phyloP scores from a whole-genome alignment of 2,888 invertebrate genomes.

The Acronicta alni region DNA sequence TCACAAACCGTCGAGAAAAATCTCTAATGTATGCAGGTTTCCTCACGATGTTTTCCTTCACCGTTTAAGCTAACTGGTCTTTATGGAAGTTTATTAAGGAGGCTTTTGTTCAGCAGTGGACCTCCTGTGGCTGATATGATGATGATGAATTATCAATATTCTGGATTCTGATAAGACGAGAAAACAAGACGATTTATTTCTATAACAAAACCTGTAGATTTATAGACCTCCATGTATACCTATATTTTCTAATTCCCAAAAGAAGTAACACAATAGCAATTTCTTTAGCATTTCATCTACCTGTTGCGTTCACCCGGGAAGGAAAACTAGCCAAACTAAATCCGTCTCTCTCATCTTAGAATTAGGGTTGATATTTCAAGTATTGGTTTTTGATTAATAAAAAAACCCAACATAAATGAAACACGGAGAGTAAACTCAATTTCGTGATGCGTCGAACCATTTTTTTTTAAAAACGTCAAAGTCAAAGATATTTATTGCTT shows the following conservation, averaged over 20 bases:
- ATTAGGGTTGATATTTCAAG: slow-evolving; percentile 38
- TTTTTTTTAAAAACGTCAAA: too few relatives aligned
- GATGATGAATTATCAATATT: too few relatives aligned
- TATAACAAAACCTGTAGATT: slow-evolving; percentile 11
- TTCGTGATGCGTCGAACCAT: slow-evolving; percentile 69
- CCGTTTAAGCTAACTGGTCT: too few relatives aligned
- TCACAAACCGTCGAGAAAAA: too few relatives aligned
- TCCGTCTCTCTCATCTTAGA: neutral
- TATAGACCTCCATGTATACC: slow-evolving; percentile 2
- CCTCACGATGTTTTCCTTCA: too few relatives aligned
- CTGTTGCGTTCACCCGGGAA: slow-evolving; percentile 58
- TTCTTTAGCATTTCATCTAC: slow-evolving; percentile 58
- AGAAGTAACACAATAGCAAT: slow-evolving; percentile 48
- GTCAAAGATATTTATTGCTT: too few relatives aligned
- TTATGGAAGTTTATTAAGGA: too few relatives aligned
- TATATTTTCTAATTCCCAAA: slow-evolving; percentile 36
- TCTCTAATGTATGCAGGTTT: too few relatives aligned
- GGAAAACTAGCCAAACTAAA: slow-evolving; percentile 29
- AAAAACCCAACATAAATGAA: slow-evolving; percentile 60
- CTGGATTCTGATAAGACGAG: too few relatives aligned
- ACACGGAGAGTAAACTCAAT: slow-evolving; percentile 70
- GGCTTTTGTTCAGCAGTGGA: too few relatives aligned
- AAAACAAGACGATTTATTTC: too few relatives aligned
- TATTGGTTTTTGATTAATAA: slow-evolving; percentile 26
- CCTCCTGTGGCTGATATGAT: too few relatives aligned